A percentile compares a stretch with the other conserved stretches of the same genome.
phyloP scores from a whole-genome alignment of 2,888 invertebrate genomes.

The Plagiodera versicolora region DNA sequence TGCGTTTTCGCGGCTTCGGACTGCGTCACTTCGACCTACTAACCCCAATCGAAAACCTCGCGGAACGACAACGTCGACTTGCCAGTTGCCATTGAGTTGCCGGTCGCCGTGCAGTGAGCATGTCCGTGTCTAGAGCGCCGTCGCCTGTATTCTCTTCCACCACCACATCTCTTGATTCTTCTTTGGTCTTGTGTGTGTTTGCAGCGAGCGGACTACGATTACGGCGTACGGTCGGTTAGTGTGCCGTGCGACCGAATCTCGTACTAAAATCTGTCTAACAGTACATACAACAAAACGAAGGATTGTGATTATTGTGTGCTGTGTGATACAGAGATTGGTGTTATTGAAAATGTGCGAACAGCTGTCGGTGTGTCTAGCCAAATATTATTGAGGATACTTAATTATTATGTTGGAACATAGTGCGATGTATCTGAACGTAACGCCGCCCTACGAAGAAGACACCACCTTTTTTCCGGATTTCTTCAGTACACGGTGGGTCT shows the following conservation, averaged over 20 bases:
- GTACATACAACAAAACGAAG: background rate
- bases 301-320: slow-evolving; percentile 28
- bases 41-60: slow-evolving; percentile 65
- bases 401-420: slow-evolving; percentile 53
- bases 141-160: slow-evolving; percentile 9
- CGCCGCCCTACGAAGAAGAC: slow-evolving; percentile 51
- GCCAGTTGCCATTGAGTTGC: slow-evolving; percentile 50
- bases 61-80: slow-evolving; percentile 43
- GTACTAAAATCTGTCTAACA: slow-evolving; percentile 25
- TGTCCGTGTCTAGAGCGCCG: slow-evolving; percentile 24
- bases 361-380: slow-evolving; percentile 24
- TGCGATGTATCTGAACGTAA: slow-evolving; percentile 52
- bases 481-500: slow-evolving; percentile 51
- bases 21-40: slow-evolving; percentile 70
- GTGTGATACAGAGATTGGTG: slow-evolving; percentile 19
- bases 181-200: background rate
- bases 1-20: slow-evolving; percentile 62
- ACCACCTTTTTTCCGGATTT: slow-evolving; percentile 53
- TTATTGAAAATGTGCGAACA: slow-evolving; percentile 24
- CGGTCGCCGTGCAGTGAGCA: slow-evolving; percentile 41
- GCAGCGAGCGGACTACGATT: background rate
- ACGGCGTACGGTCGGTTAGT: background rate
- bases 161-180: slow-evolving; percentile 16
- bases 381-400: slow-evolving; percentile 23
- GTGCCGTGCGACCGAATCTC: background rate